These are phyloP conservation scores for Phrynocephalus vlangalii DNA, from an alignment of 2,797 vertebrate genomes.

Conservation along the genomic window DNA sequence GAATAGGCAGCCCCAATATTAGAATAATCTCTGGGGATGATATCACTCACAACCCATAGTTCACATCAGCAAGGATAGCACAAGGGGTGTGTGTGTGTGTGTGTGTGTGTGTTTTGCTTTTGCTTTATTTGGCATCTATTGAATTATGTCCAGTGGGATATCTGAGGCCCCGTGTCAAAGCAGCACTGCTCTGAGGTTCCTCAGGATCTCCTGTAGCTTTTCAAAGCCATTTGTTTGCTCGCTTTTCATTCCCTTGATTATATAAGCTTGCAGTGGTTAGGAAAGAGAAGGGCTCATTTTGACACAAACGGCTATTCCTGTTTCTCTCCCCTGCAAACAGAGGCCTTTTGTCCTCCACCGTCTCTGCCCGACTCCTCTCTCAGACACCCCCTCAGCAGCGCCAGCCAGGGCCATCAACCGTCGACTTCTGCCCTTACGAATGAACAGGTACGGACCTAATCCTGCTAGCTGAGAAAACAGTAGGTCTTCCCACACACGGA, in stretches of 20 bases:
- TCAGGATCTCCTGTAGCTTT: not conserved
- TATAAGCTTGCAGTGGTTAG: not conserved
- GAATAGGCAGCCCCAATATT: not conserved
- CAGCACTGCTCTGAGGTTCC: too few species aligned
- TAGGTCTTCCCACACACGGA: not conserved
- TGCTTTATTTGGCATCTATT: too few species aligned
- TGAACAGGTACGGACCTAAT: conserved; percentile 16
- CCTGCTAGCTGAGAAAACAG: not conserved
- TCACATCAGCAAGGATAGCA: too few species aligned
- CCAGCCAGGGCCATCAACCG: not conserved
- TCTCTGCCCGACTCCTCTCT: conserved; percentile 34
- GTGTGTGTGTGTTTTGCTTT: too few species aligned
- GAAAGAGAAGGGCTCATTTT: not conserved
- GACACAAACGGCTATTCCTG: not conserved
- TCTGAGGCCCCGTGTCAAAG: too few species aligned
- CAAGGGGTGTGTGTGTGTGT: too few species aligned
- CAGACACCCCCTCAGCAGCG: not conserved
- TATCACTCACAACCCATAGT: too few species aligned
- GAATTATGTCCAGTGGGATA: too few species aligned
- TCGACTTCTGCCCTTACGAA: not conserved
- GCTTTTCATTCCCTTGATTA: not conserved
- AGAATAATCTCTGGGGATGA: not conserved
- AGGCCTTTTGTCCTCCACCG: not conserved
- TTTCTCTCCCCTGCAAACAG: conserved; percentile 1
- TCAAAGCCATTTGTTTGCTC: not conserved